phyloP scores from a whole-genome alignment of 2,113 vertebrate species.

The Hiodon alosoides region DNA sequence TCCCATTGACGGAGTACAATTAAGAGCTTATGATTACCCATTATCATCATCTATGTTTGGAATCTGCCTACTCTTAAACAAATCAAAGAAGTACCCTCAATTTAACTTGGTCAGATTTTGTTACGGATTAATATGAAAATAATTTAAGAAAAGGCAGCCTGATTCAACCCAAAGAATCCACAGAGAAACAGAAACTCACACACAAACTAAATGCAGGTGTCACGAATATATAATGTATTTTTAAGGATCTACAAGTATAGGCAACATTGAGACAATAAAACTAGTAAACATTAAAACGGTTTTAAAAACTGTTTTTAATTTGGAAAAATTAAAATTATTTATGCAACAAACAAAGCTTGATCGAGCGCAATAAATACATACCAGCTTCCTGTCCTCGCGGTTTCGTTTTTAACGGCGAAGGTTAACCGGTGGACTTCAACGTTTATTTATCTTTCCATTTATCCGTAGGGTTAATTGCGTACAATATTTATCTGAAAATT shows the following conservation, averaged over 20 bases:
- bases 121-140: no score
- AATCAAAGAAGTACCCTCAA: no score
- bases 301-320: neutral
- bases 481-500: conserved; percentile 61
- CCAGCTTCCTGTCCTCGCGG: conserved; percentile 10
- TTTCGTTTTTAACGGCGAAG: conserved; percentile 24
- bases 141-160: no score
- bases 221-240: neutral
- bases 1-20: neutral
- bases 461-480: conserved; percentile 43
- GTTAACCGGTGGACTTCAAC: conserved; percentile 8
- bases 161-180: no score
- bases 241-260: no score
- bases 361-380: neutral
- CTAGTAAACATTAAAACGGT: neutral
- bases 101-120: no score
- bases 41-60: conserved; percentile 3
- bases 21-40: neutral
- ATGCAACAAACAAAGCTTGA: neutral
- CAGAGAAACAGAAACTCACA: no score
- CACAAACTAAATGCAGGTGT: neutral
- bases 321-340: neutral
- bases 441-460: conserved; percentile 13
- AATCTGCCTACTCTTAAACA: neutral
- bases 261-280: neutral